Percentiles rank a stretch among this genome's conserved stretches.
These are phyloP conservation scores for Tillus elongatus DNA, from an alignment of 2,888 invertebrate species.

Conservation along the genomic window DNA sequence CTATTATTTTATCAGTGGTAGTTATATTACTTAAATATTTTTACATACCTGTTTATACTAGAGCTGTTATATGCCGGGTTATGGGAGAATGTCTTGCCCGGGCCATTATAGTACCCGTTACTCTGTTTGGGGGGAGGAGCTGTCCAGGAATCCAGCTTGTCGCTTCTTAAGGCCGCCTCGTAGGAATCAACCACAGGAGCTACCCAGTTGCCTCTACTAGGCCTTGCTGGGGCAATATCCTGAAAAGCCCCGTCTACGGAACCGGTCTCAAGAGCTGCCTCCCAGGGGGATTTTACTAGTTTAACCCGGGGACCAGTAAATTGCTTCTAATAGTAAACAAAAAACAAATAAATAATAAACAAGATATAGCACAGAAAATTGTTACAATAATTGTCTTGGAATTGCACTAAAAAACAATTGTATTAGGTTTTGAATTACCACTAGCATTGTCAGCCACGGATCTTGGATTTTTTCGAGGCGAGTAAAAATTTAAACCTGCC, in stretches of 20 bases:
- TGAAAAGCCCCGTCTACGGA: constrained; percentile 61
- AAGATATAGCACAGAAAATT: background rate
- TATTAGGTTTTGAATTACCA: background rate
- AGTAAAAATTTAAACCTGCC: too few relatives aligned
- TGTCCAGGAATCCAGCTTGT: constrained; percentile 32
- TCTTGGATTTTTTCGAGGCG: too few relatives aligned
- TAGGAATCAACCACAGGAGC: constrained; percentile 38
- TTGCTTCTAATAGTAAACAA: constrained; percentile 50
- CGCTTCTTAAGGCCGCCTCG: constrained; percentile 34
- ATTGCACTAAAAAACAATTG: constrained; percentile 3
- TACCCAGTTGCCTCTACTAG: constrained; percentile 29
- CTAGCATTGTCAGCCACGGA: too few relatives aligned
- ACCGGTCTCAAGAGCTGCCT: constrained; percentile 62
- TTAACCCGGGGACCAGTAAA: constrained; percentile 50
- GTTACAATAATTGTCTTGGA: background rate
- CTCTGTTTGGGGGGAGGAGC: constrained; percentile 18
- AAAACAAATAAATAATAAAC: constrained; percentile 7
- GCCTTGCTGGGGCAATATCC: constrained; percentile 34
- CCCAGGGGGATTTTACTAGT: constrained; percentile 60
- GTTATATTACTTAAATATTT: too few relatives aligned
- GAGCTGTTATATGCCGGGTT: constrained; percentile 40
- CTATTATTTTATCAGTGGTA: too few relatives aligned
- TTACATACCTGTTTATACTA: constrained; percentile 41
- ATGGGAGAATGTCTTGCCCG: constrained; percentile 29
- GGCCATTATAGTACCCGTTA: constrained; percentile 18